Conservation (phyloP, 1,140 invertebrate species). For the Coboldia fuscipes region DNA sequence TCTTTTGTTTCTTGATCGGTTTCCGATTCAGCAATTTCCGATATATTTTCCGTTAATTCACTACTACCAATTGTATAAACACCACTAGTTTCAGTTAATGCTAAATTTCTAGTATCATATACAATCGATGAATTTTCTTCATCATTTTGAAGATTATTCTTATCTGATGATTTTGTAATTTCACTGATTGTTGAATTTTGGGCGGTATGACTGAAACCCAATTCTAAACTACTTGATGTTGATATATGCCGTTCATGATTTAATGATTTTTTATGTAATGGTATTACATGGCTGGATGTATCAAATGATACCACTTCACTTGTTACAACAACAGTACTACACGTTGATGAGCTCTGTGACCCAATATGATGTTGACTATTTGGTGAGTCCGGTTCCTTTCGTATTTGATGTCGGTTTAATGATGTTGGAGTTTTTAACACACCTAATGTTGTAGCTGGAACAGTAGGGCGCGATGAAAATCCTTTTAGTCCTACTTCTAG, state of each 20-base stretch:
- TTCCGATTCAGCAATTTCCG: constrained; percentile 20
- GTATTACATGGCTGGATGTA: too few relatives aligned
- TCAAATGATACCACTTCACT: constrained; percentile 20
- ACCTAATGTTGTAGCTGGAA: constrained; percentile 11
- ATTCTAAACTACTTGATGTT: constrained; percentile 51
- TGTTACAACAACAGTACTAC: constrained; percentile 57
- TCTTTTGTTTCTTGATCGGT: constrained; percentile 5
- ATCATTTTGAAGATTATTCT: constrained; percentile 15
- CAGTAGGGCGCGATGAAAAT: constrained; percentile 9
- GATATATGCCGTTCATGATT: constrained; percentile 31
- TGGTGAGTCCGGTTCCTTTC: constrained; percentile 14
- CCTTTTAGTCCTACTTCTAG: constrained; percentile 18
- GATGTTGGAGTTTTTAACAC: constrained; percentile 10
- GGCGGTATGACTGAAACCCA: constrained; percentile 60
- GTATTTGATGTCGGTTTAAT: constrained; percentile 1
- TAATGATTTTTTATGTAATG: constrained; percentile 25
- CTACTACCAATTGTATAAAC: constrained; percentile 55
- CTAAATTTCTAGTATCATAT: constrained; percentile 25
- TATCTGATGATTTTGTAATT: constrained; percentile 26
- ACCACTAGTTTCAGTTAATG: constrained; percentile 50
- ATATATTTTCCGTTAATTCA: constrained; percentile 27
- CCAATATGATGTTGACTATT: constrained; percentile 25
- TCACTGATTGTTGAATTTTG: constrained; percentile 57
- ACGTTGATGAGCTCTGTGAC: constrained; percentile 61
- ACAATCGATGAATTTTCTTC: constrained; percentile 27